Conservation (phyloP, 2,113 vertebrate genomes). For the Ciconia stormi region DNA sequence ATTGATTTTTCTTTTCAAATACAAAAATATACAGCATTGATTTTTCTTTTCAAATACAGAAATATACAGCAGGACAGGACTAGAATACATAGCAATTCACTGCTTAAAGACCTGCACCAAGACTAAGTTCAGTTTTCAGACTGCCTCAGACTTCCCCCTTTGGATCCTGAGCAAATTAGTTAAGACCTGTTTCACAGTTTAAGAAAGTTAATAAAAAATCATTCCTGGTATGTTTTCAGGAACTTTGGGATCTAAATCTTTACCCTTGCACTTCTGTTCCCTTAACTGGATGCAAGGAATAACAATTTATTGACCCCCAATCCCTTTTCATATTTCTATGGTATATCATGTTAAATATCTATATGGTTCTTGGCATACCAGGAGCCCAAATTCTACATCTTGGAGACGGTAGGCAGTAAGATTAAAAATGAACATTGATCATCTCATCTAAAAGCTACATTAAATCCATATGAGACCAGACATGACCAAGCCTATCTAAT, state of each 20-base stretch:
- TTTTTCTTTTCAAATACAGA: neutral
- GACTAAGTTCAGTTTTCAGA: neutral
- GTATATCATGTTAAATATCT: neutral
- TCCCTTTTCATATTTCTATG: neutral
- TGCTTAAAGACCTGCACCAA: neutral
- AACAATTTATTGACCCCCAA: neutral
- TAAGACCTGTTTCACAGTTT: neutral
- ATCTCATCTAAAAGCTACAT: neutral
- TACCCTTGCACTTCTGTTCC: neutral
- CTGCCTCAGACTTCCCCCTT: neutral
- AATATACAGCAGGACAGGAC: neutral
- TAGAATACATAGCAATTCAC: neutral
- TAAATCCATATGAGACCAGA: neutral
- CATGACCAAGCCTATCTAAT: neutral
- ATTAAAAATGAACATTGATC: neutral
- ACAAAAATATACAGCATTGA: neutral
- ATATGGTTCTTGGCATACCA: neutral
- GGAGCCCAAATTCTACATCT: neutral
- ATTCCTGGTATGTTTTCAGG: neutral
- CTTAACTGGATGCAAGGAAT: neutral
- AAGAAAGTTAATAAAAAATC: neutral
- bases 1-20: neutral
- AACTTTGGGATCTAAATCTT: neutral
- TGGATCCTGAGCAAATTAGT: neutral
- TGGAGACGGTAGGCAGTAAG: neutral